Evolutionary conservation across 2,888 invertebrate genomes (phyloP).

Genomic region (Ctenicera cuprea): DNA sequence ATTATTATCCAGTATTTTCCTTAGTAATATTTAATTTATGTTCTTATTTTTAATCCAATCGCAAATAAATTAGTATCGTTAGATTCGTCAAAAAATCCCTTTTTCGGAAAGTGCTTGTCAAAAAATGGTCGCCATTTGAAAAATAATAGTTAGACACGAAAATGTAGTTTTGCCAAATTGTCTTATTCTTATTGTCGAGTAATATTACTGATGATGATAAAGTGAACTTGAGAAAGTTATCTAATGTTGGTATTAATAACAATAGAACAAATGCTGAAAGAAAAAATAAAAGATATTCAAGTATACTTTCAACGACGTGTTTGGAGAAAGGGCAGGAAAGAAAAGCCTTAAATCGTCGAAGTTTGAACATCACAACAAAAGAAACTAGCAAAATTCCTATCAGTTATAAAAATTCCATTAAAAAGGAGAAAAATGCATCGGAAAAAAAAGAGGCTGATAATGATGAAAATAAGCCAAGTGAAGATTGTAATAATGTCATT

Average conservation of each 20-base stretch:
- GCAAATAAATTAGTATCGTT: no score
- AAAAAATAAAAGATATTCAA: constrained; percentile 64
- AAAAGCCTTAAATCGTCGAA: constrained; percentile 53
- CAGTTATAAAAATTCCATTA: constrained; percentile 37
- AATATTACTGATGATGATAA: constrained; percentile 71
- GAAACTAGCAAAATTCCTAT: constrained; percentile 59
- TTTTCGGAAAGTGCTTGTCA: no score
- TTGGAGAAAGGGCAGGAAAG: constrained; percentile 42
- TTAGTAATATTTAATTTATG: no score
- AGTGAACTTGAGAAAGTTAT: constrained; percentile 62
- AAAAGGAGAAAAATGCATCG: not conserved
- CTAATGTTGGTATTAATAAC: constrained; percentile 30
- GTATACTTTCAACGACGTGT: constrained; percentile 57
- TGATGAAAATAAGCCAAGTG: constrained; percentile 11
- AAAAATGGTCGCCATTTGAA: no score
- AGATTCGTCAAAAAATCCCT: no score
- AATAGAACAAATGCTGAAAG: constrained; percentile 20
- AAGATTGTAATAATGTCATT: not conserved
- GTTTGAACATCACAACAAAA: constrained; percentile 53
- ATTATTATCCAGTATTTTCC: no score
- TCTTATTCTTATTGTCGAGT: no score
- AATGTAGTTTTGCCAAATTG: no score
- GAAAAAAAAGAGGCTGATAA: not conserved
- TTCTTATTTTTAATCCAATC: no score
- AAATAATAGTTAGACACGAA: no score